Evolutionary conservation across 1,140 invertebrate genomes (phyloP).

Genomic region (Aphidius gifuensis): DNA sequence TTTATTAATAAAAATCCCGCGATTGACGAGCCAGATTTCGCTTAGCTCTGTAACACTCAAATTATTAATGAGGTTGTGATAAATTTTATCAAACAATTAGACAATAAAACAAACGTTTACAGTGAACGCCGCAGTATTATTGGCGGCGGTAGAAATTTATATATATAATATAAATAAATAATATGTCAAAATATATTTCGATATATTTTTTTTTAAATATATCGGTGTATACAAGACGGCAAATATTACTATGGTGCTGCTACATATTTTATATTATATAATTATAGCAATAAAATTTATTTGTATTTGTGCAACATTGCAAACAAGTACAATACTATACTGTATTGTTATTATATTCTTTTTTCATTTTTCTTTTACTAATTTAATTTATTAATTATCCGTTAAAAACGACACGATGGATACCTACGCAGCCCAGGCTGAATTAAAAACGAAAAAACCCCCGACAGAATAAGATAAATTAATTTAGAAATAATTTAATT

Average conservation of each 20-base stretch:
- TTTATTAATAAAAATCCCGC: conserved; percentile 23
- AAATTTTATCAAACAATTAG: conserved; percentile 19
- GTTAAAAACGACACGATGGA: conserved; percentile 27
- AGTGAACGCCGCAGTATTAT: conserved; percentile 27
- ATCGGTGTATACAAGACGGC: conserved; percentile 22
- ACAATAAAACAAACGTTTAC: conserved; percentile 14
- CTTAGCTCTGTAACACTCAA: conserved; percentile 36
- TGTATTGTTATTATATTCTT: conserved; percentile 14
- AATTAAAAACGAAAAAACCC: not conserved
- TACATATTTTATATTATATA: conserved; percentile 23
- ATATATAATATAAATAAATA: conserved; percentile 6
- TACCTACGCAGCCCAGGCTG: conserved; percentile 26
- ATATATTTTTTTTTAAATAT: conserved; percentile 6
- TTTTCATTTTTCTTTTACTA: conserved; percentile 6
- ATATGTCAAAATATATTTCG: not conserved
- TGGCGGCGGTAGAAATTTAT: conserved; percentile 19
- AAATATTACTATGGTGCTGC: conserved; percentile 27
- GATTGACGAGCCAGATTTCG: conserved; percentile 30
- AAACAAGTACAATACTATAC: conserved; percentile 17
- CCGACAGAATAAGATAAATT: no score
- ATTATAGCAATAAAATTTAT: conserved; percentile 22
- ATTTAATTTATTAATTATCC: conserved; percentile 16
- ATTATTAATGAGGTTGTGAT: conserved; percentile 19
- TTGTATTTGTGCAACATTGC: conserved; percentile 21
- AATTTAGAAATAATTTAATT: conserved; percentile 9